Evolutionary conservation across 2,888 invertebrate genomes (phyloP), one percentile per base, ranked within the genome.

Genomic region (Carpatolechia fugitivella): DNA sequence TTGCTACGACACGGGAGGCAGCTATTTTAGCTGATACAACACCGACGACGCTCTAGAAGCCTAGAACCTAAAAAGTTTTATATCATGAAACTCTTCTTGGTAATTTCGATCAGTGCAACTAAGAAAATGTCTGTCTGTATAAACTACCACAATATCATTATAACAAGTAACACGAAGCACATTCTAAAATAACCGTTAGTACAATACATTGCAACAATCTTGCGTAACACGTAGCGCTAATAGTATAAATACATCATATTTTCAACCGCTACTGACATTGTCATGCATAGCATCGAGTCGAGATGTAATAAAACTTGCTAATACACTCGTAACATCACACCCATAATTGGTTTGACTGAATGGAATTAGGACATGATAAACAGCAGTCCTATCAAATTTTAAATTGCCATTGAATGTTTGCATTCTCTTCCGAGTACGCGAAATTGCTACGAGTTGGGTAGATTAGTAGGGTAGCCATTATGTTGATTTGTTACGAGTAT

Each of bases 361-460:
- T 46, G 29, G 46, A 31, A 48, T 48, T 35, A 57, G 60, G 61
- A 59, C 62, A 64, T 56, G 52, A 63, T 63, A 72, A 72, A 68
- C 68, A 63, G 66, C 68, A 70, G 68, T 65, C 64, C 69, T 68
- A 75, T 79, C 77, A 75, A 80, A 84, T 85, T 79, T 77, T 70
- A 75, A 80, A 80, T 77, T 76, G 74, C 68, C 73, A 73, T 78
- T 73, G 78, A 79, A 80, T 70, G 71, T 65, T 75, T 76, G 73
- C 72, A 75, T 76, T 80, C 69, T 72, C 68, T 71, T 72, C 69
- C 20, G 16, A 14, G 8, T 35, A 16, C 20, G 49, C 13, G 29
- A 24, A 29, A 46, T 47, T 10, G 13, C 13, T 47, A 8, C 64
- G 66, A 68, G 60, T 55, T 63, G 58, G 64, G 14, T 30, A 16